phyloP scores from a whole-genome alignment of 2,797 vertebrate genomes.

The Cygnus olor region DNA sequence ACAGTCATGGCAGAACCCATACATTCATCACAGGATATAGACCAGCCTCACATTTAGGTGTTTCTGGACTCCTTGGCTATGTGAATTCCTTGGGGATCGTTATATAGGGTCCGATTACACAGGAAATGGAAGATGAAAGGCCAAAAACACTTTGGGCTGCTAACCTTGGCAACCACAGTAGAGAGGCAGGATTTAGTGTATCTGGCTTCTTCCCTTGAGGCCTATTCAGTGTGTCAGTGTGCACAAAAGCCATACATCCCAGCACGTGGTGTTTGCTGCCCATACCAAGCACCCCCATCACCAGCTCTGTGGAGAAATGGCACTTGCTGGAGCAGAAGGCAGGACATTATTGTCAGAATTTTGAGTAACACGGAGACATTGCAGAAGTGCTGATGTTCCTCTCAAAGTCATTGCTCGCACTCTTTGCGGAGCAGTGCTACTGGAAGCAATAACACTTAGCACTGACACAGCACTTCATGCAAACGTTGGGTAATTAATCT shows the following conservation, averaged over 20 bases:
- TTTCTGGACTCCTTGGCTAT: accelerated
- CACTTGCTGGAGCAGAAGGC: not conserved
- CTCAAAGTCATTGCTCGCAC: not conserved
- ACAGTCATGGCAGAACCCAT: not conserved
- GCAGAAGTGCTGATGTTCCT: not conserved
- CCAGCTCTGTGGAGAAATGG: not conserved
- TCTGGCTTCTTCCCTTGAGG: not conserved
- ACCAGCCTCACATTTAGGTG: not conserved
- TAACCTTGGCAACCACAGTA: not conserved
- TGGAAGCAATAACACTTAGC: conserved; percentile 10
- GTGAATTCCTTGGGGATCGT: not conserved
- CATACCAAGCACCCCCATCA: not conserved
- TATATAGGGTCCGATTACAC: not conserved
- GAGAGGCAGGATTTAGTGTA: not conserved
- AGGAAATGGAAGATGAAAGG: not conserved
- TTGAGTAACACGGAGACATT: not conserved
- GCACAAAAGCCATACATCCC: not conserved
- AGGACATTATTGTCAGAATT: not conserved
- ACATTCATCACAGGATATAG: not conserved
- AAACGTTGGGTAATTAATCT: conserved; percentile 48
- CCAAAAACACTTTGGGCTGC: not conserved
- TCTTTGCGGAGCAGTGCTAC: not conserved
- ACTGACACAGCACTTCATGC: conserved; percentile 12
- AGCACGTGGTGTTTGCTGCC: accelerated
- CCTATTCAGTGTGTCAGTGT: accelerated